Percentiles rank a stretch among this genome's conserved stretches.
phyloP scores from a whole-genome alignment of 2,113 vertebrate genomes.

The Passer montanus region DNA sequence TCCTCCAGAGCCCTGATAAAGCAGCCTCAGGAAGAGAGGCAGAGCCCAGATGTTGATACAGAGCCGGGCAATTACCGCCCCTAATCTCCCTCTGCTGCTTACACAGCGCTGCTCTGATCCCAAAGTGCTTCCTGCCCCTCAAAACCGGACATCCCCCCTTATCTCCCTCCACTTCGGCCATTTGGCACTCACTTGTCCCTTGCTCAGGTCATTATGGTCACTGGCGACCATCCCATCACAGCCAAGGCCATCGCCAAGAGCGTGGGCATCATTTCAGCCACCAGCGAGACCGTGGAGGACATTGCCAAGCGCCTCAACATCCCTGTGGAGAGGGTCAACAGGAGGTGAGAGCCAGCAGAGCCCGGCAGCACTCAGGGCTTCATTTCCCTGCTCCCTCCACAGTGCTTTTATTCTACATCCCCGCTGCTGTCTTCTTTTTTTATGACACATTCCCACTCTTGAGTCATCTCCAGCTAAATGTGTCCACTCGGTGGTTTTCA shows the following conservation, averaged over 20 bases:
- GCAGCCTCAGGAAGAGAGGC: background rate
- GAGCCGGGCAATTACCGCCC: background rate
- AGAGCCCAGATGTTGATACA: background rate
- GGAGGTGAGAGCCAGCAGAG: conserved; percentile 50
- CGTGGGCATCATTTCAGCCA: conserved; percentile 81
- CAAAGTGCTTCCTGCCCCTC: background rate
- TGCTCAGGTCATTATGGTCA: conserved; percentile 83
- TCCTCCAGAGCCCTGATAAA: background rate
- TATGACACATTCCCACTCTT: accelerated
- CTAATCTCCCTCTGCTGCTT: background rate
- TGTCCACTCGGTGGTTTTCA: background rate
- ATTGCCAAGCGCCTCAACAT: conserved; percentile 79
- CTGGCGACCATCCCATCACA: conserved; percentile 82
- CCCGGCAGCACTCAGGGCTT: accelerated
- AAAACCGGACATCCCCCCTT: background rate
- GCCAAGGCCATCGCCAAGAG: conserved; percentile 84
- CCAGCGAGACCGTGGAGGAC: conserved; percentile 81
- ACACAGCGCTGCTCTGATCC: background rate
- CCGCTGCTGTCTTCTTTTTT: background rate
- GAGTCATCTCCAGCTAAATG: background rate
- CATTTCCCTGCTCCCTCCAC: background rate
- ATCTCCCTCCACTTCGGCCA: accelerated
- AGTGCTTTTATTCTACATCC: accelerated
- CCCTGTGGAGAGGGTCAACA: conserved; percentile 76
- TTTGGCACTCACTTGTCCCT: background rate